Evolutionary conservation across 35 echinoderm and acorn worm species (phyloP).

Genomic region (Ophioderma brevispina): DNA sequence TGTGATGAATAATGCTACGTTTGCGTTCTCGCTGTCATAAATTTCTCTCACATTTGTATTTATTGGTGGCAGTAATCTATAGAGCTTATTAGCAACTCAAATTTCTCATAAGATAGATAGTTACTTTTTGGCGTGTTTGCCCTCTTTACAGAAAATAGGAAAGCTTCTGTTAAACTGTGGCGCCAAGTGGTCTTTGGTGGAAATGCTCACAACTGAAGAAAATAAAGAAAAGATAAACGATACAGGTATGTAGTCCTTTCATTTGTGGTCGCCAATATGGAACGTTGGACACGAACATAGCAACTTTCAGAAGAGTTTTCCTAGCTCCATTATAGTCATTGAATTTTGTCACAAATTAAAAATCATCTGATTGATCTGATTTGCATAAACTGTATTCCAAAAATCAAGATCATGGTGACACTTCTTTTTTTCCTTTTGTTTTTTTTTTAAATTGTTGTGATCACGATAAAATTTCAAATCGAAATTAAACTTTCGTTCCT

Average conservation of each 20-base stretch:
- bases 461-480: not conserved
- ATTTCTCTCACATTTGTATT: no score
- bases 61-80: constrained; percentile 13
- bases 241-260: constrained; percentile 39
- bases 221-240: constrained; percentile 31
- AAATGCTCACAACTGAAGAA: constrained; percentile 38
- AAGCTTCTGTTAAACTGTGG: no score
- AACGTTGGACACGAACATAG: not conserved
- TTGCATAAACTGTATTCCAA: no score
- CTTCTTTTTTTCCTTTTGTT: not conserved
- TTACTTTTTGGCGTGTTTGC: no score
- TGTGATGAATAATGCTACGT: no score
- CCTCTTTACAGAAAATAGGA: no score
- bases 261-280: not conserved
- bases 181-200: constrained; percentile 57
- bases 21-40: no score
- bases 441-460: not conserved
- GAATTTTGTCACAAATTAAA: not conserved
- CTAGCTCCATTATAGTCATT: no score
- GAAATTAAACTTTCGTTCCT: not conserved
- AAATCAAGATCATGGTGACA: not conserved
- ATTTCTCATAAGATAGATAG: no score
- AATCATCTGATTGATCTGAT: not conserved
- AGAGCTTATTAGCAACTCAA: no score
- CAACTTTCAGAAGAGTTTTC: no score